phyloP scores from a whole-genome alignment of 2,113 vertebrate species.

The Rousettus leschenaultii region DNA sequence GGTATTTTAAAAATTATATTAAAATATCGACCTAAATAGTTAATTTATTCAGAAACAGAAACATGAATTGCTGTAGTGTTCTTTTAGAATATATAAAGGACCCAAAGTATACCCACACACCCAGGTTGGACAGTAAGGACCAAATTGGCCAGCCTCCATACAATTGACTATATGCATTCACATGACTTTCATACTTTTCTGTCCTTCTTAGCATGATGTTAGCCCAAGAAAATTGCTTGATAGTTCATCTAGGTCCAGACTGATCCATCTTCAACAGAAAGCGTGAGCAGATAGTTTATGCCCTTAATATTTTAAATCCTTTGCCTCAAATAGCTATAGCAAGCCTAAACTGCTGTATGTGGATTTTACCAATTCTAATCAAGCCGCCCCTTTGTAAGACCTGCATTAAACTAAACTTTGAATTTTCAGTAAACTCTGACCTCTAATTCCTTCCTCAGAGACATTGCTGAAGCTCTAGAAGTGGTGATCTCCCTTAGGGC shows the following conservation, averaged over 20 bases:
- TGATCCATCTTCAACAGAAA: not conserved
- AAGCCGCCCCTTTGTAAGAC: not conserved
- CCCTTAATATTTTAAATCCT: not conserved
- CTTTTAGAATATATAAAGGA: not conserved
- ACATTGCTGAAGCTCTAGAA: not conserved
- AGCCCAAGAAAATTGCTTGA: not conserved
- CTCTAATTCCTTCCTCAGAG: not conserved
- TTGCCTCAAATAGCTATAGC: not conserved
- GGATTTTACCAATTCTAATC: not conserved
- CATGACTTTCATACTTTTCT: not conserved
- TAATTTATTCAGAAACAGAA: not conserved
- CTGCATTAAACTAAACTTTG: not conserved
- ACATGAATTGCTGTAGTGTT: not conserved
- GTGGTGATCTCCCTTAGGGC: not conserved
- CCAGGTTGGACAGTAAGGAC: not conserved
- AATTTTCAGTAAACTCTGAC: not conserved
- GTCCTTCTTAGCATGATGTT: not conserved
- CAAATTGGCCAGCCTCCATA: not conserved
- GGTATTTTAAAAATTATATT: not conserved
- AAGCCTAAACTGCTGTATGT: not conserved
- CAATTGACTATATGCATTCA: not conserved
- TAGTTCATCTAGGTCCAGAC: not conserved
- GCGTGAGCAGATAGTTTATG: not conserved
- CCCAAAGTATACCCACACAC: not conserved
- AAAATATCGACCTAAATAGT: not conserved